Conservation (phyloP, 35 echinoderm and acorn worm species). For the Heliocidaris erythrogramma region DNA sequence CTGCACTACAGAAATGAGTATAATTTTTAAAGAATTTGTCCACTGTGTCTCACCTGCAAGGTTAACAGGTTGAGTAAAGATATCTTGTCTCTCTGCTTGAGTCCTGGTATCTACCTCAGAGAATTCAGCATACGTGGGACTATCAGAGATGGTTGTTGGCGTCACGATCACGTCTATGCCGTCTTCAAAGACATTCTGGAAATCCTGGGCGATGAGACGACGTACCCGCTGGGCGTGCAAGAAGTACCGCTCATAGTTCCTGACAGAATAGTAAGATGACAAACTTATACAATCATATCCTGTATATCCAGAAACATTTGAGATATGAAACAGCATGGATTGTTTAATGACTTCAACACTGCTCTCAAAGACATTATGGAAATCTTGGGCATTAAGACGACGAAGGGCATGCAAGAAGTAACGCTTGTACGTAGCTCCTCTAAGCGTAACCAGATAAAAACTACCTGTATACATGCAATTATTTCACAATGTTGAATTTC, state of each 20-base stretch:
- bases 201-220: constrained; percentile 72
- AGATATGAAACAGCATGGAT: too few species aligned
- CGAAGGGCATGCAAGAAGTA: constrained; percentile 81
- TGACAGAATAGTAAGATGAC: constrained; percentile 47
- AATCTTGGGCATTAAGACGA: constrained; percentile 67
- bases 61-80: constrained; percentile 64
- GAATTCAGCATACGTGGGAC: constrained; percentile 51
- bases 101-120: constrained; percentile 44
- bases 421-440: constrained; percentile 79
- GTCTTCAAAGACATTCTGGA: constrained; percentile 61
- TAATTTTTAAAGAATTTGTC: too few species aligned
- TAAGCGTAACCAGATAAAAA: constrained; percentile 2
- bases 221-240: constrained; percentile 80
- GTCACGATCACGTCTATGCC: constrained; percentile 84
- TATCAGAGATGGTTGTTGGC: constrained; percentile 69
- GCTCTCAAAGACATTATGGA: constrained; percentile 60
- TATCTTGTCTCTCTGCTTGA: constrained; percentile 65
- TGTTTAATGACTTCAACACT: constrained; percentile 66
- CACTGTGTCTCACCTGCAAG: constrained; percentile 69
- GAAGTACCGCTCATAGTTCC: constrained; percentile 90
- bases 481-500: too few species aligned
- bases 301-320: not conserved
- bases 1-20: too few species aligned
- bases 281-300: not conserved
- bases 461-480: too few species aligned